Evolutionary conservation across 2,113 vertebrate species (phyloP).

Genomic region (Burhinus oedicnemus): DNA sequence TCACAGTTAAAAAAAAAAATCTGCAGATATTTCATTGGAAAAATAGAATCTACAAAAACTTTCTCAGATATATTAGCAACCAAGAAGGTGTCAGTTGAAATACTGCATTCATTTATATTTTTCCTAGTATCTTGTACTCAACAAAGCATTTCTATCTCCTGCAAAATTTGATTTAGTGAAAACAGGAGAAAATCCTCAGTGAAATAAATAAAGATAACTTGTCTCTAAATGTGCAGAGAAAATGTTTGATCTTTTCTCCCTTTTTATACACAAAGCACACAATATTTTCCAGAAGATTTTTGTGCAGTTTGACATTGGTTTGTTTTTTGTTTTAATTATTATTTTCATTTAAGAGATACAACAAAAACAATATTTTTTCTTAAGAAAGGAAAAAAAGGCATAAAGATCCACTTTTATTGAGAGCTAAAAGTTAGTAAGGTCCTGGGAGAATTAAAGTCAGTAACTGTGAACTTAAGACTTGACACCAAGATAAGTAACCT

Average conservation of each 20-base stretch:
- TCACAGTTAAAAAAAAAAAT: background rate
- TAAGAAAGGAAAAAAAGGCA: background rate
- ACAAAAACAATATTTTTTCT: background rate
- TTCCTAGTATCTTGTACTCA: background rate
- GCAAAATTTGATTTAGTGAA: background rate
- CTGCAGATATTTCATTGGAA: background rate
- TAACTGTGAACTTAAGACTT: background rate
- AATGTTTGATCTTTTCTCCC: background rate
- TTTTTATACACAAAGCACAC: background rate
- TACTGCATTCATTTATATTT: background rate
- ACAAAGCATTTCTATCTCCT: background rate
- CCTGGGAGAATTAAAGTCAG: background rate
- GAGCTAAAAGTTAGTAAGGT: constrained; percentile 4
- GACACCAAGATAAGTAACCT: background rate
- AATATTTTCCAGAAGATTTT: background rate
- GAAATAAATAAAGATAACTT: background rate
- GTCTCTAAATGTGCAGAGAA: background rate
- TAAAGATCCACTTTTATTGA: background rate
- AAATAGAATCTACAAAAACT: background rate
- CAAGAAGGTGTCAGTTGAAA: background rate
- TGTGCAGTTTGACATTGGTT: background rate
- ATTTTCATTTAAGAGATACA: background rate
- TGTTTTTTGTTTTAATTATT: background rate
- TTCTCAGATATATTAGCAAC: background rate
- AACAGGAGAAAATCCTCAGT: background rate